Conservation (phyloP, 2,888 invertebrate genomes). For the Muscina levida region DNA sequence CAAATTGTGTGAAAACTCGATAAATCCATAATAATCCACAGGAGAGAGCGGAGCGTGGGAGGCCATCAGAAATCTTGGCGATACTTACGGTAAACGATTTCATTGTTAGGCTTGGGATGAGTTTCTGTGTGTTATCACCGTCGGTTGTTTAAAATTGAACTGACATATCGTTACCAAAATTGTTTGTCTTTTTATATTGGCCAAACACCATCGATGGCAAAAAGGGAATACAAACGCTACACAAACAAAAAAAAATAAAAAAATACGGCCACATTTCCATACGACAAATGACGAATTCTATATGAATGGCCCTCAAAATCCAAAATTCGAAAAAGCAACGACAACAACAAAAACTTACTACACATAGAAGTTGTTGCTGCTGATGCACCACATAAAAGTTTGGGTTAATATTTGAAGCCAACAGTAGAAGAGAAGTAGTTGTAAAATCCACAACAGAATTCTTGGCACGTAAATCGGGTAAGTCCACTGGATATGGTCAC, state of each 20-base stretch:
- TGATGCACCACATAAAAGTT: not conserved
- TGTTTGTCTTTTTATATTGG: conserved; percentile 77
- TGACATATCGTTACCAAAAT: conserved; percentile 77
- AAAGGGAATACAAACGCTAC: conserved; percentile 39
- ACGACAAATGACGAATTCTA: conserved; percentile 35
- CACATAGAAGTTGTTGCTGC: not conserved
- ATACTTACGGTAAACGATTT: conserved; percentile 80
- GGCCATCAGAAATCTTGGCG: not conserved
- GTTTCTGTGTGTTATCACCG: conserved; percentile 75
- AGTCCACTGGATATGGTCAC: conserved; percentile 61
- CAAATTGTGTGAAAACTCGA: no score
- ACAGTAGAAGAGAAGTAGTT: conserved; percentile 42
- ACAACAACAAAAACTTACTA: not conserved
- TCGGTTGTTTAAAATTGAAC: conserved; percentile 80
- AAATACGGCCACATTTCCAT: conserved; percentile 25
- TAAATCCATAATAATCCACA: not conserved
- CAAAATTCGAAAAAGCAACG: not conserved
- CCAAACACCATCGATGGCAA: conserved; percentile 31
- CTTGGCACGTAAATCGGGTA: conserved; percentile 75
- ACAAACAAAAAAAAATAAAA: conserved; percentile 35
- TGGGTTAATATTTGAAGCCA: conserved; percentile 45
- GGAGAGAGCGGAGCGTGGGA: not conserved
- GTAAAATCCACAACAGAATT: conserved; percentile 61
- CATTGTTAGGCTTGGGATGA: conserved; percentile 77
- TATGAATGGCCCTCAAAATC: conserved; percentile 24